These are phyloP conservation scores for Parazoanthus darwini DNA, from an alignment of 92 coral and sea anemone genomes.

Conservation along the genomic window DNA sequence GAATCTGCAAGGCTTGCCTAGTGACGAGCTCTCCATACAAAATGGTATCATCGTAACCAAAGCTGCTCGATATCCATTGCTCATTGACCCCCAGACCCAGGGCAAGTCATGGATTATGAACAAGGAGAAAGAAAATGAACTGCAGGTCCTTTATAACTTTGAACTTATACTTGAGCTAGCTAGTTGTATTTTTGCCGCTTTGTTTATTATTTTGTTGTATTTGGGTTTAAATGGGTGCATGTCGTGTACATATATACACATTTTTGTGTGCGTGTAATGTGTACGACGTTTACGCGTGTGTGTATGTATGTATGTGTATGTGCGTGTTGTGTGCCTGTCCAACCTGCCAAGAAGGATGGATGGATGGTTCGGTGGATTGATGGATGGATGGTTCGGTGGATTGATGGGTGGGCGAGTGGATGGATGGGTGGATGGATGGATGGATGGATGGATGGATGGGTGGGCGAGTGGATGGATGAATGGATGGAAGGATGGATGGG, in stretches of 20 bases:
- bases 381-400: too few relatives aligned
- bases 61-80: slow-evolving; percentile 87
- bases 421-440: too few relatives aligned
- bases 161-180: background rate
- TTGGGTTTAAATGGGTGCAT: background rate
- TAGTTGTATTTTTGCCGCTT: background rate
- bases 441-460: too few relatives aligned
- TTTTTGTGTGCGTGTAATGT: background rate
- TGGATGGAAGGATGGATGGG: too few relatives aligned
- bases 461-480: too few relatives aligned
- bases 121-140: slow-evolving; percentile 78
- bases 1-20: slow-evolving; percentile 88
- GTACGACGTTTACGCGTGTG: background rate
- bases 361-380: too few relatives aligned
- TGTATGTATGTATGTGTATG: too few relatives aligned
- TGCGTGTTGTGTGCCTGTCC: too few relatives aligned
- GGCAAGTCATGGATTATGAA: slow-evolving; percentile 92
- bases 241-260: too few relatives aligned
- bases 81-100: slow-evolving; percentile 91
- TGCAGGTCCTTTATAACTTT: slow-evolving; percentile 57
- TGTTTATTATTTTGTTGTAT: background rate
- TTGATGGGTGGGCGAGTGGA: too few relatives aligned
- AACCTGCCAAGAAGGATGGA: too few relatives aligned
- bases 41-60: slow-evolving; percentile 90
- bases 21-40: slow-evolving; percentile 88